Percentiles rank a stretch among this genome's conserved stretches.
Conservation (phyloP, 2,797 vertebrate species). For the Psittacula echo region DNA sequence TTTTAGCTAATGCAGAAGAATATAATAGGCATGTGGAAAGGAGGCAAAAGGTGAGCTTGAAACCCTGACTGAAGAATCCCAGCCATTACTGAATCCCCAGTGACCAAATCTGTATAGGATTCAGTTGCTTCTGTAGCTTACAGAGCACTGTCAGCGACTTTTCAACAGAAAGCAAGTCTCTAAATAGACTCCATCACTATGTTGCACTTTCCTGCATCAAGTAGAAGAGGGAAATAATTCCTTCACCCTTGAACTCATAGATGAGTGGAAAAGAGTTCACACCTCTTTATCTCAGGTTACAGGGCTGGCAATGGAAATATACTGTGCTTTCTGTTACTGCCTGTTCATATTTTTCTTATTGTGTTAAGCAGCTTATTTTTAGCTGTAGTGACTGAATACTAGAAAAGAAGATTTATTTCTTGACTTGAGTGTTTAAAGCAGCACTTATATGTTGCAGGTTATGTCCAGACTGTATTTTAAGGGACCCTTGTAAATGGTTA, state of each 20-base stretch:
- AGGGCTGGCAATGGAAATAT: background rate
- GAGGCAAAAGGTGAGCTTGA: background rate
- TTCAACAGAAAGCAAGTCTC: background rate
- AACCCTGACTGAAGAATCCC: background rate
- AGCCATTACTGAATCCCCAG: background rate
- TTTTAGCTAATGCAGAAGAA: background rate
- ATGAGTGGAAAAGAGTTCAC: background rate
- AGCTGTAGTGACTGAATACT: background rate
- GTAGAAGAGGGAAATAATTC: background rate
- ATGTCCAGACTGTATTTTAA: slow-evolving; percentile 14
- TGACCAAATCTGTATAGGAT: rapidly evolving
- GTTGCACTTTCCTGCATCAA: background rate
- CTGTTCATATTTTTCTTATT: background rate
- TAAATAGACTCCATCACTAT: background rate
- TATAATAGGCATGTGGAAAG: background rate
- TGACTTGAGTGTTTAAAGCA: background rate
- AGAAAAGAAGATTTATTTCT: slow-evolving; percentile 19
- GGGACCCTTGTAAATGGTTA: background rate
- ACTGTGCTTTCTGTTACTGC: background rate
- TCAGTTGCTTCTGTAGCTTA: background rate
- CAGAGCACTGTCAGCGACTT: background rate
- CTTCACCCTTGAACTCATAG: slow-evolving; percentile 11
- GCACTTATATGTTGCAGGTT: background rate
- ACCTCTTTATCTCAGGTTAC: background rate
- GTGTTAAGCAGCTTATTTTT: slow-evolving; percentile 39